Evolutionary conservation across 2,113 vertebrate species (phyloP).

Genomic region (Leptobrachium ailaonicum): DNA sequence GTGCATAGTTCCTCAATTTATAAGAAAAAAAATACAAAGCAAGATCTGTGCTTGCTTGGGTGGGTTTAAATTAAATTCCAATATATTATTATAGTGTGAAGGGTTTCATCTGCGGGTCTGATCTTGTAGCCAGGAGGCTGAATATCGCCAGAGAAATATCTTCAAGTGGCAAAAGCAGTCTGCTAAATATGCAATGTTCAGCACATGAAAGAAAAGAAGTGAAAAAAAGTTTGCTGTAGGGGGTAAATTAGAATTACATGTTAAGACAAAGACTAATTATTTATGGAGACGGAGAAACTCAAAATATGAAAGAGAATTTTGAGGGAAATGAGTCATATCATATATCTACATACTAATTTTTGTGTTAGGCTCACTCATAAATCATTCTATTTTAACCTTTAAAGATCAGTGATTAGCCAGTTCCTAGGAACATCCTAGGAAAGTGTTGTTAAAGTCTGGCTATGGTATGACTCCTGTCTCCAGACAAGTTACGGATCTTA

Average conservation of each 20-base stretch:
- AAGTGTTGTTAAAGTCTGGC: too few species aligned
- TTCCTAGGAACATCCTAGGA: too few species aligned
- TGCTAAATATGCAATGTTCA: neutral
- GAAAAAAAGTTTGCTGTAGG: conserved; percentile 18
- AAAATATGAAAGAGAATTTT: conserved; percentile 20
- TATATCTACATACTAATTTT: conserved; percentile 33
- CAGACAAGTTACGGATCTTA: too few species aligned
- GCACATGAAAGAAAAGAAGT: neutral
- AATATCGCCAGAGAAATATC: neutral
- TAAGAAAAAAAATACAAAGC: neutral
- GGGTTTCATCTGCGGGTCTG: neutral
- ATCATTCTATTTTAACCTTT: too few species aligned
- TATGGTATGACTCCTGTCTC: too few species aligned
- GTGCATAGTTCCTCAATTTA: neutral
- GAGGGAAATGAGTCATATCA: conserved; percentile 19
- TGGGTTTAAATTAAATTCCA: neutral
- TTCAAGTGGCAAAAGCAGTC: neutral
- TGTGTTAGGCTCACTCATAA: neutral
- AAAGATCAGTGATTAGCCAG: too few species aligned
- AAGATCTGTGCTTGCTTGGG: neutral
- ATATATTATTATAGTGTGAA: neutral
- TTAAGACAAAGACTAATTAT: conserved; percentile 32
- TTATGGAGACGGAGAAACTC: neutral
- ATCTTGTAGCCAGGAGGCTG: neutral
- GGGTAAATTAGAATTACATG: conserved; percentile 16